Base-by-base conservation (phyloP, 2,797 vertebrate genomes). In the Pterois miles region DNA sequence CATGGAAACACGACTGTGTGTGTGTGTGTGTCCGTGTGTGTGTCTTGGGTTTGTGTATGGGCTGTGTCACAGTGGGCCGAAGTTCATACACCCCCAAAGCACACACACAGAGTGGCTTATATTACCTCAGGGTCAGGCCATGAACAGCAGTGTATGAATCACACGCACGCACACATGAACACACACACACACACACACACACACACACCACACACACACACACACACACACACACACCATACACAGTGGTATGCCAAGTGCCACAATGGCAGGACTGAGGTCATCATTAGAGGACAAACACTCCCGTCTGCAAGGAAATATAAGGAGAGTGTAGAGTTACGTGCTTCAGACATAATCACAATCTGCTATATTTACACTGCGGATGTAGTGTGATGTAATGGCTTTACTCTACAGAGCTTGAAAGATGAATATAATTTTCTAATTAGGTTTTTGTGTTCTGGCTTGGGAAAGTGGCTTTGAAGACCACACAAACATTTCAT, bases 111-210 rank as follows among this genome's bases (percentile, higher is more conserved):
- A 80, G 80, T 90, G 88, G 91, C 68, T 82, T 64, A 89, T 72
- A 60, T 78, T 27, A 74, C 78, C 89, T 86, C 80, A 80, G 80
- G 88, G 86, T 87, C 91, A 91, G 74, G 81, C 81, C 48, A 64
- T 76, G 81, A 82, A 76, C 54, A 74, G 73, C 50, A 71, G 64
- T 46, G 64, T 69, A 87, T 91, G 79, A 83, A 36, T 74, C 78
- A 69, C 65, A 56, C 54, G 64, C 36, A 62, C 59, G 50, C 48
- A 57, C 29, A 40, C 18, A 58, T 6, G 54, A 18, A 74, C 57
- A 71, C 63, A 52, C 38, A 59, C 62, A 87, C 63, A 83, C 68
- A 86, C 63, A 83, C 59, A 76, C 48, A 76, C 46, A 75, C 40
- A 69, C 69, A 66, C 78, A 75, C 68, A 81, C 76, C 76, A 74